These are phyloP conservation scores for Eudorcas thomsonii DNA, from an alignment of 2,113 vertebrate species.

Conservation along the genomic window DNA sequence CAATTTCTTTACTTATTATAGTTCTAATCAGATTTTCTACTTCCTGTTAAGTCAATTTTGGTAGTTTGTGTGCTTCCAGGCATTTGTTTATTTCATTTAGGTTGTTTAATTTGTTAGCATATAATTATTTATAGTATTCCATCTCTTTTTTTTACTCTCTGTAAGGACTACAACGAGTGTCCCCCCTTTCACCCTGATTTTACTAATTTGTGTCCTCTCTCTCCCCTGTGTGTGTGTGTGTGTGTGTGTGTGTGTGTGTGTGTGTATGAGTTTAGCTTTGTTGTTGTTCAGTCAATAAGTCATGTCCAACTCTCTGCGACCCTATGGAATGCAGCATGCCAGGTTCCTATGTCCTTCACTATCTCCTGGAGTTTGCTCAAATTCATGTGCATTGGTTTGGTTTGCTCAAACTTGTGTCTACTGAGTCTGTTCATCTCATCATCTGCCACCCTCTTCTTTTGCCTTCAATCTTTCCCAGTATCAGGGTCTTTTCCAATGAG, in stretches of 20 bases:
- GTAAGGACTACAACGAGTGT: background rate
- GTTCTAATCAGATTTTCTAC: background rate
- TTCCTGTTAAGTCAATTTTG: background rate
- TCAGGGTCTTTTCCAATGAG: background rate
- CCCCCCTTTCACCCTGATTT: background rate
- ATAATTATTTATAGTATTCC: background rate
- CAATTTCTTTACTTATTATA: background rate
- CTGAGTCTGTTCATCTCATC: background rate
- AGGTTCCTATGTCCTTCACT: background rate
- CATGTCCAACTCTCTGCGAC: background rate
- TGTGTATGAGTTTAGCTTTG: background rate
- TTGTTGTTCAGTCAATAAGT: background rate
- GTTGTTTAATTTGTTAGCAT: background rate
- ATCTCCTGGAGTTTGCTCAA: background rate
- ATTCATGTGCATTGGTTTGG: background rate
- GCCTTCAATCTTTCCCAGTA: background rate
- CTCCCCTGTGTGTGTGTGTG: background rate
- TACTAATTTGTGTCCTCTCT: background rate
- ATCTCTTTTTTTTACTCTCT: background rate
- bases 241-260: background rate
- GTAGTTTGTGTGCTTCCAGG: background rate
- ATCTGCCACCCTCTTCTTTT: background rate
- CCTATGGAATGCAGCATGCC: background rate
- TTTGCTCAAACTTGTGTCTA: background rate
- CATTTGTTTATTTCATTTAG: background rate